Conservation (phyloP, 2,888 invertebrate genomes). For the Dynastes grantii region DNA sequence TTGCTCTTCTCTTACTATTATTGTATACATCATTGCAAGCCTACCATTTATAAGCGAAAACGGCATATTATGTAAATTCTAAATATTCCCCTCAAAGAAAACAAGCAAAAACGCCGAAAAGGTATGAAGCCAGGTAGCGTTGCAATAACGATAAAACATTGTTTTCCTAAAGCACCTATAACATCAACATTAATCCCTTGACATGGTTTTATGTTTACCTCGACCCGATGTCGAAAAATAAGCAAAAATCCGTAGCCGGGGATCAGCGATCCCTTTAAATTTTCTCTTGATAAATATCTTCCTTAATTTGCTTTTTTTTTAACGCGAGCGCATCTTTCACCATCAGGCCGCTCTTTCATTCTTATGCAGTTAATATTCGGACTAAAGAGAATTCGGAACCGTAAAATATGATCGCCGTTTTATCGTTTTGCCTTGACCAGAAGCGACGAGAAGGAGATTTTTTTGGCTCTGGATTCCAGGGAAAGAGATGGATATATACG, state of each 20-base stretch:
- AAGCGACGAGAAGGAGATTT: neutral
- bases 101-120: no score
- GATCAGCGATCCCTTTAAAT: slow-evolving; percentile 29
- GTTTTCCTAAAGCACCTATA: no score
- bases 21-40: no score
- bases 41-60: no score
- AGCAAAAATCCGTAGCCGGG: neutral
- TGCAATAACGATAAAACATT: no score
- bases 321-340: neutral
- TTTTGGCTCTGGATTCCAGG: neutral
- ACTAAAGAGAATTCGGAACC: slow-evolving; percentile 4
- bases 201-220: no score
- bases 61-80: no score
- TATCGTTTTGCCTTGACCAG: slow-evolving; percentile 26
- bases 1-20: no score
- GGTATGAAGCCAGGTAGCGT: no score
- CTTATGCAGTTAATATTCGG: slow-evolving; percentile 18
- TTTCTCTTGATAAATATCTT: slow-evolving; percentile 36
- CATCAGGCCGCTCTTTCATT: slow-evolving; percentile 19
- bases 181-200: no score
- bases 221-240: no score
- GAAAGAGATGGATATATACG: slow-evolving; percentile 1
- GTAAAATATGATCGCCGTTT: slow-evolving; percentile 39
- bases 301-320: slow-evolving; percentile 35
- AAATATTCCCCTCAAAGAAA: no score